phyloP scores from a whole-genome alignment of 2,888 invertebrate genomes.

The Eupithecia inturbata region DNA sequence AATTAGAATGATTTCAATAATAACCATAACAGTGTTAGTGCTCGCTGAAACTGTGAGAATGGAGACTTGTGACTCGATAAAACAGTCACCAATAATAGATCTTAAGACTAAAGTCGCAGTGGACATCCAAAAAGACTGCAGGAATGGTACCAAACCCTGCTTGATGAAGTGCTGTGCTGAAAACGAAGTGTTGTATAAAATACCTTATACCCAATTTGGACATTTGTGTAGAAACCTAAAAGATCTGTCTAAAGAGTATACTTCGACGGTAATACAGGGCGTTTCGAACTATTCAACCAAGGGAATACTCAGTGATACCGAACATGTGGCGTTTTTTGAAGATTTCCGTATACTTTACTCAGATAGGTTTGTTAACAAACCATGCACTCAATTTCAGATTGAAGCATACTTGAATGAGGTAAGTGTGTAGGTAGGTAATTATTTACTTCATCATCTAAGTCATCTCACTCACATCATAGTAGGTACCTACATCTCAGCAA shows the following conservation, averaged over 20 bases:
- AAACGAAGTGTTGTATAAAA: not conserved
- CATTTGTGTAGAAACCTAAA: not conserved
- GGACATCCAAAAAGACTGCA: slow-evolving; percentile 1
- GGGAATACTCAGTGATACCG: not conserved
- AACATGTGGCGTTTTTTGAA: not conserved
- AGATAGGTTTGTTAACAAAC: not conserved
- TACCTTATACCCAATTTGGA: not conserved
- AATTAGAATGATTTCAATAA: not conserved
- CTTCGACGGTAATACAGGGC: not conserved
- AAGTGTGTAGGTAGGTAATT: too few species aligned
- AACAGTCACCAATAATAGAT: not conserved
- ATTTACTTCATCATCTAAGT: too few species aligned
- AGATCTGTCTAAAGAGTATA: not conserved
- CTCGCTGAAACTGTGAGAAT: not conserved
- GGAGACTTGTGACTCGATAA: not conserved
- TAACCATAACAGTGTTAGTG: not conserved
- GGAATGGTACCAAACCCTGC: not conserved
- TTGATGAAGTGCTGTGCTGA: slow-evolving; percentile 14
- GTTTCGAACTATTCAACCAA: not conserved
- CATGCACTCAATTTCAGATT: too few species aligned
- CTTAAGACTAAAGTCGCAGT: not conserved
- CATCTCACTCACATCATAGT: too few species aligned
- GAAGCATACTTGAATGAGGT: not conserved
- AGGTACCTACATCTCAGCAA: too few species aligned
- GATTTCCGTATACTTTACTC: slow-evolving; percentile 2